Percentiles rank a stretch among this genome's conserved stretches.
Evolutionary conservation across 2,113 vertebrate genomes (phyloP).

Genomic region (Ellobius talpinus): DNA sequence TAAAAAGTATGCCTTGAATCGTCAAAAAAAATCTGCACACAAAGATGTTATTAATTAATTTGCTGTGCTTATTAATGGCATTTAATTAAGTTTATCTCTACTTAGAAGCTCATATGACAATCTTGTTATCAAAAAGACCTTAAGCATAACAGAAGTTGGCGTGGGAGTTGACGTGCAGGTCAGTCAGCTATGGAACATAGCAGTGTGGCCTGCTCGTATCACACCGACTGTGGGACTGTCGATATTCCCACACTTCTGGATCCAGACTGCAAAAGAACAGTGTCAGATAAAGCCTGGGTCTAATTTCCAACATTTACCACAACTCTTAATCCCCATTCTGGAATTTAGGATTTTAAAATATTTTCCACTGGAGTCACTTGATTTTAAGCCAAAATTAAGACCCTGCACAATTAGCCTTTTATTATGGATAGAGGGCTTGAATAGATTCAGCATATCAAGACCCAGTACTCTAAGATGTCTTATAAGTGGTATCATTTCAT

Average conservation of each 20-base stretch:
- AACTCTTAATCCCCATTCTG: conserved; percentile 54
- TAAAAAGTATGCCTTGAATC: conserved; percentile 77
- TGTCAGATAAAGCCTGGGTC: conserved; percentile 71
- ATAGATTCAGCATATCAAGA: conserved; percentile 41
- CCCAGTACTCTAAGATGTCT: conserved; percentile 44
- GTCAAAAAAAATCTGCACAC: conserved; percentile 13
- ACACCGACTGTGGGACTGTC: conserved; percentile 64
- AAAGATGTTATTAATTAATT: conserved; percentile 4
- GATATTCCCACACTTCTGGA: conserved; percentile 76
- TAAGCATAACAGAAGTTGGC: conserved; percentile 46
- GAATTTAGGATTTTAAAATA: conserved; percentile 80
- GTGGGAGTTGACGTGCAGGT: conserved; percentile 23
- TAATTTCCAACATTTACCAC: conserved; percentile 55
- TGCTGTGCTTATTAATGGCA: conserved; percentile 77
- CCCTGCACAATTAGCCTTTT: conserved; percentile 59
- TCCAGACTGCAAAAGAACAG: conserved; percentile 76
- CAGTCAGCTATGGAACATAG: conserved; percentile 59
- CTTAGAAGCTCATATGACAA: conserved; percentile 67
- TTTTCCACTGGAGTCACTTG: conserved; percentile 72
- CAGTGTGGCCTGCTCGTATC: not conserved
- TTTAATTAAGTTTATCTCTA: conserved; percentile 57
- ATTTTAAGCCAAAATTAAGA: conserved; percentile 65
- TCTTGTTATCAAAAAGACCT: conserved; percentile 64
- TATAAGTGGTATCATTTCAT: conserved; percentile 37
- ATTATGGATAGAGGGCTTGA: conserved; percentile 47